Evolutionary conservation across 2,113 vertebrate genomes (phyloP).

Genomic region (Ceratotherium simum): DNA sequence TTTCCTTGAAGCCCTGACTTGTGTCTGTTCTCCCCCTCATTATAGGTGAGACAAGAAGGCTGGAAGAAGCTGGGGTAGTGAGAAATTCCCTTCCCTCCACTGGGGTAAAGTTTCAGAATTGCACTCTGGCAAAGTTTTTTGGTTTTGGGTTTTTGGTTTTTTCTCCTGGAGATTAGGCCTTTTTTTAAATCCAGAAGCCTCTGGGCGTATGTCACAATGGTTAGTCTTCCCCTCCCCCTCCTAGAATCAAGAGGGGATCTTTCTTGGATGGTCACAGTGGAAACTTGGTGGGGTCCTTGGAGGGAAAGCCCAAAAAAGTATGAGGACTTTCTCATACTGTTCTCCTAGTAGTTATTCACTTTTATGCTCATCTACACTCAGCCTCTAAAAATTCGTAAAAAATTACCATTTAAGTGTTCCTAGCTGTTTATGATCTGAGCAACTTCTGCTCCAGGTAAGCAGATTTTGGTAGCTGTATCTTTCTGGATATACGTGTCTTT

Average conservation of each 20-base stretch:
- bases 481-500: not conserved
- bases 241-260: not conserved
- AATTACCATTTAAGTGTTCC: not conserved
- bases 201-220: not conserved
- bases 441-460: not conserved
- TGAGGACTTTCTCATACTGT: not conserved
- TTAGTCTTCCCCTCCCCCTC: not conserved
- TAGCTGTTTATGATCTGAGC: not conserved
- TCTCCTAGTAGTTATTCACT: not conserved
- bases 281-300: not conserved
- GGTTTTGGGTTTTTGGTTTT: not conserved
- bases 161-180: not conserved
- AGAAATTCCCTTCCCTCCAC: not conserved
- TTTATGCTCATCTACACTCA: not conserved
- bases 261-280: not conserved
- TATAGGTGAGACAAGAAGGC: not conserved
- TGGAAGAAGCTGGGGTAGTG: not conserved
- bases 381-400: not conserved
- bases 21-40: not conserved
- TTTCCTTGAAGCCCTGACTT: not conserved
- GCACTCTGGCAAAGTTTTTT: not conserved
- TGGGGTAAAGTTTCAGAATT: not conserved
- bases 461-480: not conserved
- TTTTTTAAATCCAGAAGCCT: not conserved
- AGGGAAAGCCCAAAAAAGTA: not conserved